A percentile compares a stretch with the other conserved stretches of the same genome.
These are phyloP conservation scores for Drosophila merina DNA, from an alignment of 2,888 invertebrate genomes.

Conservation along the genomic window DNA sequence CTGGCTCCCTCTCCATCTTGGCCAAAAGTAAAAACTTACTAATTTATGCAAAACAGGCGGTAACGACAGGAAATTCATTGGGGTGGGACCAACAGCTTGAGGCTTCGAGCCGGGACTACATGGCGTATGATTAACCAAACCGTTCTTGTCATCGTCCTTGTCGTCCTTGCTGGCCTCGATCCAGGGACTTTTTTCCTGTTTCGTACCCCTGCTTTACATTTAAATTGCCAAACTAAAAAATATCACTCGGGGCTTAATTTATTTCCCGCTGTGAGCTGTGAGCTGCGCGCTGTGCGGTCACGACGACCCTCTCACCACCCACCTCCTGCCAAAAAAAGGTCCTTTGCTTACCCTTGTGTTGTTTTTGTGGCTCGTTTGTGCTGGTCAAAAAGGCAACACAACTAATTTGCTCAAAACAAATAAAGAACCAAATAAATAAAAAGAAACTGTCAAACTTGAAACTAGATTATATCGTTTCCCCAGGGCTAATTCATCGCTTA, in stretches of 20 bases:
- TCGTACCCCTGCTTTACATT: constrained; percentile 59
- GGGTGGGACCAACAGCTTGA: constrained; percentile 17
- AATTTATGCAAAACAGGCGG: constrained; percentile 72
- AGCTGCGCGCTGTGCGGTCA: constrained; percentile 8
- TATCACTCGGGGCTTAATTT: constrained; percentile 48
- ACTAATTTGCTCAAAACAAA: constrained; percentile 63
- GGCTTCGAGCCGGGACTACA: constrained; percentile 39
- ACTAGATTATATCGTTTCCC: constrained; percentile 28
- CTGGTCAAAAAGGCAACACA: constrained; percentile 56
- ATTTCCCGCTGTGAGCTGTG: constrained; percentile 16
- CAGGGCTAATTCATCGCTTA: constrained; percentile 28
- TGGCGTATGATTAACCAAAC: constrained; percentile 77
- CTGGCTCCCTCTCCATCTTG: background rate
- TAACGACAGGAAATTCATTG: constrained; percentile 16
- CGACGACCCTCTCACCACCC: constrained; percentile 1
- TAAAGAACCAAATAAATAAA: constrained; percentile 38
- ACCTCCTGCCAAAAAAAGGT: constrained; percentile 51
- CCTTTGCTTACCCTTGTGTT: constrained; percentile 29
- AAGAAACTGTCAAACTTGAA: constrained; percentile 25
- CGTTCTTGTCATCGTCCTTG: constrained; percentile 44
- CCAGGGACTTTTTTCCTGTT: constrained; percentile 13
- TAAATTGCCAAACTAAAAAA: constrained; percentile 68
- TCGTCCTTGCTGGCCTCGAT: constrained; percentile 22
- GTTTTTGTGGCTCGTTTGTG: constrained; percentile 43
- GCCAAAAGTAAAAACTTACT: constrained; percentile 62